Base-by-base conservation (phyloP, 2,888 invertebrate genomes). In the Gibbula magus region DNA sequence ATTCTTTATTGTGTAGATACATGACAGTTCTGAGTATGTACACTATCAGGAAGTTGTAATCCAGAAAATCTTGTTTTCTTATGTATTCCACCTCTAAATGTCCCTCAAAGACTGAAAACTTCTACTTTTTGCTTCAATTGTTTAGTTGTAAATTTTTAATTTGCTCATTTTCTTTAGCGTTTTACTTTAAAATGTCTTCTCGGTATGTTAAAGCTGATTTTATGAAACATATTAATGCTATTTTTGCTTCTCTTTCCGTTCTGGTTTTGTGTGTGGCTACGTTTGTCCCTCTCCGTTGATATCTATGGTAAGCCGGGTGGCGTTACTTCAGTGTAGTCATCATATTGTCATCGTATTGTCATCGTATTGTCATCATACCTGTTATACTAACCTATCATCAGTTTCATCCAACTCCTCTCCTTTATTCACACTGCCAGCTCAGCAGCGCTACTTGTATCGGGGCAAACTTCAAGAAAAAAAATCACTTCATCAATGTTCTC, bases 201-300 rank as follows among this genome's bases (percentile, higher is more conserved):
- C 29, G 25, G 5, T 61, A 29, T 25, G 25, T 10, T 25, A 22
- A 61, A 8, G n/a, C 29, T 61, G 10, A 45, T 1, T 45, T 45
- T 45, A 45, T 45, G 13, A 45, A 45, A 4, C 45, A 45, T 45
- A 61, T n/a, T 61, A 61, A 61, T 18, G 16, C 61, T 25, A 61
- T 61, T 61, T 61, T 29, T 61, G 61, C 61, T 61, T 61, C 29
- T 61, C 61, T 61, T 45, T 61, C 61, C 29, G 61, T 61, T 61
- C 61, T 61, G 61, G 61, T 61, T 29, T 29, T 61, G 61, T 61
- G 61, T 61, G 61, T 61, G 61, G 29, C 45, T 13, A 45, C 22
- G n/a, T 61, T 61, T 61, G 61, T 29, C 61, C 61, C 29, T 29
- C 29, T 61, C 61, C 61, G 25, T 61, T 56, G 22, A 61, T 61